Evolutionary conservation across 1,140 invertebrate species (phyloP).

Genomic region (Hormaphis cornu): DNA sequence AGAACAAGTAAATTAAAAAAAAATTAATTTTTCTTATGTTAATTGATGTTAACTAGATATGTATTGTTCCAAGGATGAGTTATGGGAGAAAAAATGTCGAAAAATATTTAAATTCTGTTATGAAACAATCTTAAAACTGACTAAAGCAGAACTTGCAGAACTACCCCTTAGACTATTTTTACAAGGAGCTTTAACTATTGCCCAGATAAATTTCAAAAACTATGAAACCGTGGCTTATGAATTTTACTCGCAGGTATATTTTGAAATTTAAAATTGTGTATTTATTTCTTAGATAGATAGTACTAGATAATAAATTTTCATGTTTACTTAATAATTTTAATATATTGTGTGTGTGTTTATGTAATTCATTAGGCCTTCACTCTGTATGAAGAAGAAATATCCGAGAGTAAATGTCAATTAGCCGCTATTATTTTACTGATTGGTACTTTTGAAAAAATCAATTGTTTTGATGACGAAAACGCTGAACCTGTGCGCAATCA

Average conservation of each 20-base stretch:
- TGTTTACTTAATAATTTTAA: slow-evolving; percentile 3
- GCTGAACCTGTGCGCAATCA: slow-evolving; percentile 92
- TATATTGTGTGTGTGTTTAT: not conserved
- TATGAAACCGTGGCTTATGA: slow-evolving; percentile 96
- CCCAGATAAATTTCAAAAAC: slow-evolving; percentile 85
- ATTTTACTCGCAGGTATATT: slow-evolving; percentile 80
- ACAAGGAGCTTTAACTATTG: slow-evolving; percentile 87
- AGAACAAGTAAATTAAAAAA: slow-evolving; percentile 52
- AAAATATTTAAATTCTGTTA: slow-evolving; percentile 98
- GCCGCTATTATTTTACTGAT: slow-evolving; percentile 92
- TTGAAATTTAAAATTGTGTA: not conserved
- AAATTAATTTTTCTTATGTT: not conserved
- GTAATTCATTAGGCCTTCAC: slow-evolving; percentile 96
- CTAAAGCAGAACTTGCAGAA: slow-evolving; percentile 88
- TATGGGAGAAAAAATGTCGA: slow-evolving; percentile 96
- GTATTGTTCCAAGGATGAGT: slow-evolving; percentile 61
- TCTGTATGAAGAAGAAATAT: slow-evolving; percentile 97
- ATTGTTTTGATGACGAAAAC: slow-evolving; percentile 90
- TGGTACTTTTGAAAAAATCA: slow-evolving; percentile 89
- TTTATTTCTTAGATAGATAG: not conserved
- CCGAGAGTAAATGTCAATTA: slow-evolving; percentile 92
- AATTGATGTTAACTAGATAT: not conserved
- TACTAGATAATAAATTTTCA: no score
- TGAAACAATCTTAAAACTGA: slow-evolving; percentile 82
- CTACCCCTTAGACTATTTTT: slow-evolving; percentile 85